Evolutionary conservation across 2,797 vertebrate species (phyloP).

Genomic region (Pitangus sulphuratus): DNA sequence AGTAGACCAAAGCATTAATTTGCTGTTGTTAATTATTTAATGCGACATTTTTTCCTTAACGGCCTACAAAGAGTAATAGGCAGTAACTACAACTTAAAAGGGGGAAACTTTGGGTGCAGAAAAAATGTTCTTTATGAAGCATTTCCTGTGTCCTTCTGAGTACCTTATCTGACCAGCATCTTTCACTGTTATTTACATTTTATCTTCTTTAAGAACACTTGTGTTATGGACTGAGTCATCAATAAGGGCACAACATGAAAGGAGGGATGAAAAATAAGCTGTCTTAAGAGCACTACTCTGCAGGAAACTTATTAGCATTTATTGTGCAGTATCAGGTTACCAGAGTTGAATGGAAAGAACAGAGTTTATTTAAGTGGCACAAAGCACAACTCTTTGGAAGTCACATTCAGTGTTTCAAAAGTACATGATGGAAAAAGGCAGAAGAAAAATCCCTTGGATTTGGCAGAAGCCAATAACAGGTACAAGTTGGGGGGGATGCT

Average conservation of each 20-base stretch:
- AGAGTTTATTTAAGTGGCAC: constrained; percentile 65
- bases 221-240: constrained; percentile 66
- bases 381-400: constrained; percentile 42
- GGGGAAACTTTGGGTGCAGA: background rate
- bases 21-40: constrained; percentile 19
- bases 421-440: background rate
- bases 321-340: constrained; percentile 73
- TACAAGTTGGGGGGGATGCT: background rate
- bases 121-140: constrained; percentile 34
- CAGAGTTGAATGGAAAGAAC: constrained; percentile 66
- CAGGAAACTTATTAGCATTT: constrained; percentile 81
- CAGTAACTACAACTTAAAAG: constrained; percentile 47
- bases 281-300: constrained; percentile 72
- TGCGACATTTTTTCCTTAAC: constrained; percentile 17
- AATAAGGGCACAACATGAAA: constrained; percentile 77
- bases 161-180: constrained; percentile 64
- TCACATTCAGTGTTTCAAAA: constrained; percentile 28
- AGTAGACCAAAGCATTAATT: background rate
- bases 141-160: constrained; percentile 63
- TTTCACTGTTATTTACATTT: constrained; percentile 73
- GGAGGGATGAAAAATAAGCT: constrained; percentile 76
- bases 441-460: background rate
- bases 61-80: background rate
- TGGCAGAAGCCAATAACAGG: constrained; percentile 1
- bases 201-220: constrained; percentile 72